A percentile compares a stretch with the other conserved stretches of the same genome.
These are phyloP conservation scores for Chromis chromis DNA, from an alignment of 2,797 vertebrate genomes.

Conservation along the genomic window DNA sequence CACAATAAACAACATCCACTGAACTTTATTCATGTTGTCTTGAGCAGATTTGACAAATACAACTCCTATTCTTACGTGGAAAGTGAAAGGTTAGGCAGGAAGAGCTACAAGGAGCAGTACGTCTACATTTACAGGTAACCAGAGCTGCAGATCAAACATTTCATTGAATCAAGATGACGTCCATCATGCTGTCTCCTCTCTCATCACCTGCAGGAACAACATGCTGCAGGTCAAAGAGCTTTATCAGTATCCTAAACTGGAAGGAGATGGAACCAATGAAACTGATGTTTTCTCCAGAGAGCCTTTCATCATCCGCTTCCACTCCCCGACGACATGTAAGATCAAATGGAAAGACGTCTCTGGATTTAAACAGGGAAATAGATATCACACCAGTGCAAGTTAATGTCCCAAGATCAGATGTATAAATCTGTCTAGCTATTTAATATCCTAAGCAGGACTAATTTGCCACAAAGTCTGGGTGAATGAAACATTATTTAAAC, in stretches of 20 bases:
- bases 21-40: neutral
- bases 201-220: conserved; percentile 75
- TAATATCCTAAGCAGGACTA: neutral
- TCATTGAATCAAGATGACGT: neutral
- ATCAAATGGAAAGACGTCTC: neutral
- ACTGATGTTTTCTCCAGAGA: conserved; percentile 83
- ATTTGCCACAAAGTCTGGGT: neutral
- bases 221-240: conserved; percentile 82
- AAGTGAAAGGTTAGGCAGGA: conserved; percentile 86
- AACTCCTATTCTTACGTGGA: conserved; percentile 83
- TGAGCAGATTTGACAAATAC: conserved; percentile 79
- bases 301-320: conserved; percentile 85
- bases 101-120: conserved; percentile 89
- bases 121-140: conserved; percentile 88
- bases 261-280: conserved; percentile 62
- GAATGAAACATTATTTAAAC: neutral
- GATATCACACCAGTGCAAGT: neutral
- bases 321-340: conserved; percentile 84
- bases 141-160: neutral
- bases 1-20: neutral
- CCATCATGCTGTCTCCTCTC: neutral
- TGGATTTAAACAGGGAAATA: neutral
- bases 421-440: neutral
- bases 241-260: conserved; percentile 79
- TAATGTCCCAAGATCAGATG: neutral